Evolutionary conservation across 2,888 invertebrate genomes (phyloP), one percentile per base, ranked within the genome.

Genomic region (Sepiola atlantica): DNA sequence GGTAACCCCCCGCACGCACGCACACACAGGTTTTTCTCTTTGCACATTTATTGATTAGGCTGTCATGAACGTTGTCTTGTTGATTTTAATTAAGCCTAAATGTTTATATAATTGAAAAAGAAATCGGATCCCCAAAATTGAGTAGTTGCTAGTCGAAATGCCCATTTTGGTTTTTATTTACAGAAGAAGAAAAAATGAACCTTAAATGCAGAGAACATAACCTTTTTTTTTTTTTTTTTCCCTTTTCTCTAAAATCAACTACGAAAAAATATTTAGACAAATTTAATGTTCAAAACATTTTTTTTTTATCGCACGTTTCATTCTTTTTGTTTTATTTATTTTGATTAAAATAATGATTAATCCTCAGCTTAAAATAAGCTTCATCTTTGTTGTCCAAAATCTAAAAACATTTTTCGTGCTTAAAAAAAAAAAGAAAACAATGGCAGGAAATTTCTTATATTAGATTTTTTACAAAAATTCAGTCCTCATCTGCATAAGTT

Each of bases 321-420:
- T 24, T 61, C 61, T 12, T 28, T 61, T 57, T 57, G 21, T 24
- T 57, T 61, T 21, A 10, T 61, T 61, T 77, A 77, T 77, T 77
- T n/a, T 77, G 77, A 77, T n/a, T n/a, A n/a, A 77, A 77, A 77
- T 77, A 77, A 61, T 61, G 10, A 77, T n/a, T 24, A 61, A 61
- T 61, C 0, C 61, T 61, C n/a, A n/a, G n/a, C 16, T 14, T 12
- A 32, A 77, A 77, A 77, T 77, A 16, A n/a, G n/a, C n/a, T 77
- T 77, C 77, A 77, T 77, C n/a, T 77, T 77, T 77, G 77, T 77
- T n/a, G n/a, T 77, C n/a, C n/a, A 77, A 77, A 32, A 77, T 77
- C 16, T 77, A 77, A 77, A n/a, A 21, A 14, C 14, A n/a, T n/a
- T 21, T 21, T 28, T 10, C 6, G 1, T 61, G 24, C 28, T 12